Conservation (phyloP, 2,888 invertebrate species). For the Dioctria rufipes region DNA sequence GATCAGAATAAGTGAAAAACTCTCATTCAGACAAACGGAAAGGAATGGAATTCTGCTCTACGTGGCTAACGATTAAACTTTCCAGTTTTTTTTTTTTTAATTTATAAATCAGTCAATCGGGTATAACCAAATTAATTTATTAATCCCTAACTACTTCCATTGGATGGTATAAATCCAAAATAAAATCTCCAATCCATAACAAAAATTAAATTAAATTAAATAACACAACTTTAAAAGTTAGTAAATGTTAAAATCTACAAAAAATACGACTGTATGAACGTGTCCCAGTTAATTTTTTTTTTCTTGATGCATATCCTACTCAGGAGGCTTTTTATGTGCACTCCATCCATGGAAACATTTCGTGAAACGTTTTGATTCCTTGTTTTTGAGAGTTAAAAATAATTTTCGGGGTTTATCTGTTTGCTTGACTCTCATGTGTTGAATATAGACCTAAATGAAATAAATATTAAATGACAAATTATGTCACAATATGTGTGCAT, state of each 20-base stretch:
- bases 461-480: conserved; percentile 7
- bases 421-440: conserved; percentile 96
- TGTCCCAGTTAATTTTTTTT: not conserved
- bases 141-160: no score
- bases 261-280: not conserved
- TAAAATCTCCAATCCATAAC: not conserved
- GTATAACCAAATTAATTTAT: no score
- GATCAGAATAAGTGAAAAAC: no score
- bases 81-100: no score
- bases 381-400: conserved; percentile 94
- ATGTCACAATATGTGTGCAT: not conserved
- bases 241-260: conserved; percentile 29
- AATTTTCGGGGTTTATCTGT: conserved; percentile 92
- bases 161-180: not conserved
- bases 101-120: no score
- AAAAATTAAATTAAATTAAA: not conserved
- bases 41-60: no score
- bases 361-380: conserved; percentile 94
- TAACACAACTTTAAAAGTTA: conserved; percentile 40
- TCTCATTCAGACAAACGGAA: no score
- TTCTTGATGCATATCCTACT: conserved; percentile 59
- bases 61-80: no score
- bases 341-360: conserved; percentile 99
- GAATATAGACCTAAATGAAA: conserved; percentile 89
- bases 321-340: conserved; percentile 78